phyloP scores from a whole-genome alignment of 2,797 vertebrate species.

The Argyrosomus regius region DNA sequence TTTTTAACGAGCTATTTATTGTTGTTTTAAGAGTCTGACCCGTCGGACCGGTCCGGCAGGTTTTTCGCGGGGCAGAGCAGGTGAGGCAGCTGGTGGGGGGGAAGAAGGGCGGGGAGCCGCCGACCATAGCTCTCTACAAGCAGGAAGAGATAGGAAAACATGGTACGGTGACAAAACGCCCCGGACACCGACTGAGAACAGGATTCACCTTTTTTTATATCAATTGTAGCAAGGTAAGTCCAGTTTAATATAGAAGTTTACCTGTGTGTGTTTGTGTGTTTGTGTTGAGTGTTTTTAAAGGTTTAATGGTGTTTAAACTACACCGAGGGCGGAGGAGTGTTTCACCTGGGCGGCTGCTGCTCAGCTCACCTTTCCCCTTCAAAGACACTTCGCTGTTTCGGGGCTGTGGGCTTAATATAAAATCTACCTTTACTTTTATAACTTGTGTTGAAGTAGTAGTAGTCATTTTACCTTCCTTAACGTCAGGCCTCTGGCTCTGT shows the following conservation, averaged over 20 bases:
- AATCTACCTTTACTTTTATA: background rate
- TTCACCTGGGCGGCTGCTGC: conserved; percentile 43
- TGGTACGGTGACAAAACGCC: conserved; percentile 60
- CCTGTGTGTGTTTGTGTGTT: too few relatives aligned
- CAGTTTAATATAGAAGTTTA: rapidly evolving
- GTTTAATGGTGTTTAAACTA: too few relatives aligned
- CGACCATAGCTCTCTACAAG: conserved; percentile 25
- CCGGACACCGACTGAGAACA: conserved; percentile 24
- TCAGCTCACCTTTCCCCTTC: background rate
- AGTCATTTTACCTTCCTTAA: background rate
- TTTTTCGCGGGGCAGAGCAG: conserved; percentile 41
- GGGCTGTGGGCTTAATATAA: too few relatives aligned
- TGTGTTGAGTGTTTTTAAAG: background rate
- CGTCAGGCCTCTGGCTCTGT: background rate
- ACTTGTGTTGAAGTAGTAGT: background rate
- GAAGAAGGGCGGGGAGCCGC: conserved; percentile 55
- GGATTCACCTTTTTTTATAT: background rate
- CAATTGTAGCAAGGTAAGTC: conserved; percentile 26
- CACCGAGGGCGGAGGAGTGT: background rate
- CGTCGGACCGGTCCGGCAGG: conserved; percentile 69
- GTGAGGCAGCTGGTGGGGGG: conserved; percentile 34
- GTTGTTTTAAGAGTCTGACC: background rate
- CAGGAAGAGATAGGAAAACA: conserved; percentile 69
- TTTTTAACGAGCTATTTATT: background rate
- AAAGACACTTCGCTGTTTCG: background rate